Evolutionary conservation across 37 sponge, comb jelly and placozoan species (phyloP), one percentile per base, ranked within the genome.

Genomic region (Agelas oroides): DNA sequence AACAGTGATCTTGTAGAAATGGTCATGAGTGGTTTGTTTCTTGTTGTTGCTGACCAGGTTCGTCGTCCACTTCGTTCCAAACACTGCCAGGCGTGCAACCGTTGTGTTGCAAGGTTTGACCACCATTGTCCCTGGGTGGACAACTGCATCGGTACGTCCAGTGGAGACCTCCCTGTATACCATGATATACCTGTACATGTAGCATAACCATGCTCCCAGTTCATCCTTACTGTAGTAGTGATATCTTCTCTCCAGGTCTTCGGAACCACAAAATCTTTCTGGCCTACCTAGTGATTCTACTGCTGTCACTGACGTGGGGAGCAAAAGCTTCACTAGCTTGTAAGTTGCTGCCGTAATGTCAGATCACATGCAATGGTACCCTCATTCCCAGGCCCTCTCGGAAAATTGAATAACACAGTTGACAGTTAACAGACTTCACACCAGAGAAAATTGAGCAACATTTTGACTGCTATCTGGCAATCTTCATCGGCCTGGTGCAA

Each of bases 71-170:
- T 96, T 20, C 86, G 99, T 24, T 94, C 94, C 62, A 98, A 98
- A 70, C 99, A 98, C 72, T 98, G 99, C 75, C 78, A 88, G 25
- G 89, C 96, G 0, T 98, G 99, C 53, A 85, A 96, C 71, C 79
- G 86, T 28, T 98, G 99, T 81, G 99, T 98, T 31, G 94, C 97
- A 0, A 77, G 82, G 75, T 94, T 96, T 41, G 99, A 98, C 57
- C 99, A 98, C 72, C 99, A 98, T 65, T 98, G 99, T 46, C 96
- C 96, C 28, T 98, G 97, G 94, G 84, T 94, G 8, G 85, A 90
- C 65, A 98, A 94, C 76, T 98, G 99, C 66, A 82, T 98, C 14
- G 98, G 92, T 46, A 46, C 8, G 46, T 46, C 8, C n/a, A n/a
- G n/a, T n/a, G n/a, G n/a, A n/a, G n/a, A n/a, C n/a, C n/a, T n/a